Base-by-base conservation (phyloP, 92 coral and sea anemone species). In the Zoanthus sociatus region DNA sequence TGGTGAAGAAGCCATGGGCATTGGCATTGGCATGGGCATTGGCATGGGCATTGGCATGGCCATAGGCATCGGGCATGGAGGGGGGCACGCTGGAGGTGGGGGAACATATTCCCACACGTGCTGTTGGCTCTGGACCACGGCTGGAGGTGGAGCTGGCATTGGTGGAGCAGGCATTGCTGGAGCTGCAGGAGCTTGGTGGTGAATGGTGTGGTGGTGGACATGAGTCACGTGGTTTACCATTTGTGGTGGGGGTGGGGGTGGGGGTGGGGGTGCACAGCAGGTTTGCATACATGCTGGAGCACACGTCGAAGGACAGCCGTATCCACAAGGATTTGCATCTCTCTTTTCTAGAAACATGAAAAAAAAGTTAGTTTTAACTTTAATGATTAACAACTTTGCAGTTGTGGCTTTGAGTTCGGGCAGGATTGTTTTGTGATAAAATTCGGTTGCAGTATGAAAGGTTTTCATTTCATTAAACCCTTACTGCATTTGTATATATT, bases 171-270 rank as follows among this genome's bases (percentile, higher is more conserved):
- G 93, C 92, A 88, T 17, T 68, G 93, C 92, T 17, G 95, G 98
- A 16, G 92, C 98, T 92, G 84, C 94, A 63, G 96, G 92, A 56
- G 89, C 95, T 94, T 79, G 92, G 93, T 93, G 98, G 77, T 91
- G 98, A 90, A 92, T 82, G 90, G 70, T 92, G 92, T 93, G 97
- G 88, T 91, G 97, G 90, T 90, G 97, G 89, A 90, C 91, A 82
- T 84, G 92, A 85, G 91, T 93, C 79, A 87, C 91, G 94, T 93
- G 99, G 95, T 86, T 87, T 86, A 92, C 86, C 94, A 88, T 92
- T 88, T 94, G 98, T 89, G 92, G 94, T 76, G 96, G 98, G 17
- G 98, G 95, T 63, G 98, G 98, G 54, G 99, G 99, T 63, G 98
- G 98, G n/a, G 95, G 98, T 44, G 98, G 97, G 11, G 94, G 94